Evolutionary conservation across 2,113 vertebrate genomes (phyloP).

Genomic region (Hippoglossus stenolepis): DNA sequence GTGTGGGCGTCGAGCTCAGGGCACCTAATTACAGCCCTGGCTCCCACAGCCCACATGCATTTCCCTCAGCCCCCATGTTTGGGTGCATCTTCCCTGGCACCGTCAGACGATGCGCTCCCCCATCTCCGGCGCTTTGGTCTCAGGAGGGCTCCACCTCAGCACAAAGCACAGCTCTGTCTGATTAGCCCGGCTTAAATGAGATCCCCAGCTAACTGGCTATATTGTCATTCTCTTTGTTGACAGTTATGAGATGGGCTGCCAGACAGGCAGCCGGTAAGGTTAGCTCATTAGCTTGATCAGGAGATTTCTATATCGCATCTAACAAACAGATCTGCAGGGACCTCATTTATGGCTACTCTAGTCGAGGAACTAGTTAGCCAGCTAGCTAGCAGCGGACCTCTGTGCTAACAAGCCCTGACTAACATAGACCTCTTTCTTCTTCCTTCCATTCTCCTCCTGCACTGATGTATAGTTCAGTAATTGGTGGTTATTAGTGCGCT

Average conservation of each 20-base stretch:
- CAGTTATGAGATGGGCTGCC: slow-evolving; percentile 42
- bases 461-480: slow-evolving; percentile 69
- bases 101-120: slow-evolving; percentile 60
- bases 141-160: slow-evolving; percentile 68
- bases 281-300: slow-evolving; percentile 63
- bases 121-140: slow-evolving; percentile 59
- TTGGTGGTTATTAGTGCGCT: slow-evolving; percentile 77
- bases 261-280: slow-evolving; percentile 47
- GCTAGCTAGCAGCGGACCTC: slow-evolving; percentile 48
- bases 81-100: slow-evolving; percentile 73
- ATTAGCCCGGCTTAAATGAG: slow-evolving; percentile 73
- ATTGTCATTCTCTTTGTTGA: slow-evolving; percentile 73
- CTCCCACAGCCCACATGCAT: slow-evolving; percentile 58
- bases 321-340: slow-evolving; percentile 58
- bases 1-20: slow-evolving; percentile 75
- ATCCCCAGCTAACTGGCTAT: slow-evolving; percentile 65
- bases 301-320: slow-evolving; percentile 49
- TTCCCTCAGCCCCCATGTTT: slow-evolving; percentile 74
- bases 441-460: slow-evolving; percentile 40
- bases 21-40: slow-evolving; percentile 76
- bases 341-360: slow-evolving; percentile 56
- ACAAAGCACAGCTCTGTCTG: slow-evolving; percentile 58
- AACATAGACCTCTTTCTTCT: slow-evolving; percentile 27
- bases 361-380: slow-evolving; percentile 52
- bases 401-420: slow-evolving; percentile 53